phyloP scores from a whole-genome alignment of 2,113 vertebrate species.

The Paracanthobrama guichenoti region DNA sequence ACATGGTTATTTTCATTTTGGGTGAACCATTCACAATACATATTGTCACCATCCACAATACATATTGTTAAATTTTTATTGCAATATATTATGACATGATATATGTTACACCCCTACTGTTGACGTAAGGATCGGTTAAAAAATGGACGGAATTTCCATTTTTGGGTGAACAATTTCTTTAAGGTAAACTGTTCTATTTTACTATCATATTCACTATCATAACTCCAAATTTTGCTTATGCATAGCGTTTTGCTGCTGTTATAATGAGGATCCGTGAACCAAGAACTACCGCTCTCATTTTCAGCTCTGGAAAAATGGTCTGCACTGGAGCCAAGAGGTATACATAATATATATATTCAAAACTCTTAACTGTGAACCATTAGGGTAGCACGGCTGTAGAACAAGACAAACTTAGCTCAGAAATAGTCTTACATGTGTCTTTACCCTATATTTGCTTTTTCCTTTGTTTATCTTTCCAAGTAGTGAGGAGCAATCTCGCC shows the following conservation, averaged over 20 bases:
- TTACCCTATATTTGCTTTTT: conserved; percentile 6
- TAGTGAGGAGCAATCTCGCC: conserved; percentile 92
- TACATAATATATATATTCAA: conserved; percentile 1
- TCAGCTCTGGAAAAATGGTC: conserved; percentile 98
- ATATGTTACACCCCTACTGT: too few relatives aligned
- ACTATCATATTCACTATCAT: neutral
- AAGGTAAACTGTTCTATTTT: neutral
- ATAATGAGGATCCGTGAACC: conserved; percentile 98
- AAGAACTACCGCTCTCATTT: conserved; percentile 93
- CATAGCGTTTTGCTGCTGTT: conserved; percentile 92
- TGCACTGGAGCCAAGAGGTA: conserved; percentile 98
- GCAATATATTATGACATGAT: too few relatives aligned
- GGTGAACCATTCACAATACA: too few relatives aligned
- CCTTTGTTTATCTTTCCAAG: conserved; percentile 33
- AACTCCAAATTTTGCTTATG: conserved; percentile 12
- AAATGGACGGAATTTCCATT: neutral
- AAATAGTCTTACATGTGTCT: neutral
- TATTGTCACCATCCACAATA: too few relatives aligned
- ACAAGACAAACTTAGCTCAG: neutral
- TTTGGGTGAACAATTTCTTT: neutral
- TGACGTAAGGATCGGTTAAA: neutral
- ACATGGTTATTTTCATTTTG: too few relatives aligned
- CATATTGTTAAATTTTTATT: too few relatives aligned
- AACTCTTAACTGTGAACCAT: neutral
- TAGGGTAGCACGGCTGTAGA: neutral